Evolutionary conservation across 2,113 vertebrate species (phyloP), one percentile per base, ranked within the genome.

Genomic region (Ophthalmolycus amberensis): DNA sequence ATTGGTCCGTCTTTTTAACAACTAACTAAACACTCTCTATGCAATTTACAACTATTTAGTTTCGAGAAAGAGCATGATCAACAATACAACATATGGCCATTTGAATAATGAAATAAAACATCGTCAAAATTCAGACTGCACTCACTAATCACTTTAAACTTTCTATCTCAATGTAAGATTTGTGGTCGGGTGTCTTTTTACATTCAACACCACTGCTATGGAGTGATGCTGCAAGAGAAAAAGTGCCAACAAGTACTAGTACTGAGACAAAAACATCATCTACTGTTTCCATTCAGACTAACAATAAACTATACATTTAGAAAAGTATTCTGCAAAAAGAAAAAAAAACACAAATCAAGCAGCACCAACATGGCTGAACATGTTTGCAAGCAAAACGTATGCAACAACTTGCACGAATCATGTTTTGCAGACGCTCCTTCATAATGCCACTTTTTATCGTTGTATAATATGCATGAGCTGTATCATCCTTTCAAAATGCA

Each of bases 1-100:
- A 89, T 27, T 81, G 83, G 80, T 32, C 32, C 32, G 46, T 9
- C 9, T 63, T 74, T 78, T 58, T 40, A 74, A 77, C 60, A 50
- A 62, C 29, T 40, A 44, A 75, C 65, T 48, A 82, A 68, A 64
- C 34, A 42, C 27, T 18, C 8, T 11, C 25, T 37, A 3, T 37
- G 25, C 9, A 32, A 71, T 66, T 73, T 14, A 29, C 25, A 48
- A 10, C 48, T 12, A 40, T 65, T 62, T 25, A 54, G 29, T 68
- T 64, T 22, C 4, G 10, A 73, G 38, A 48, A 75, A 76, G 27
- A 72, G 12, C 6, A 72, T 12, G 1, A 8, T 27, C 6, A 54
- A 27, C 8, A 48, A 34, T 32, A 69, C 0, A 32, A 27, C 29
- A 80, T 50, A 65, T 69, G 44, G 32, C n/a, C 11, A 63, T 44